phyloP scores from a whole-genome alignment of 1,140 invertebrate genomes.

The Drosophila guanche region DNA sequence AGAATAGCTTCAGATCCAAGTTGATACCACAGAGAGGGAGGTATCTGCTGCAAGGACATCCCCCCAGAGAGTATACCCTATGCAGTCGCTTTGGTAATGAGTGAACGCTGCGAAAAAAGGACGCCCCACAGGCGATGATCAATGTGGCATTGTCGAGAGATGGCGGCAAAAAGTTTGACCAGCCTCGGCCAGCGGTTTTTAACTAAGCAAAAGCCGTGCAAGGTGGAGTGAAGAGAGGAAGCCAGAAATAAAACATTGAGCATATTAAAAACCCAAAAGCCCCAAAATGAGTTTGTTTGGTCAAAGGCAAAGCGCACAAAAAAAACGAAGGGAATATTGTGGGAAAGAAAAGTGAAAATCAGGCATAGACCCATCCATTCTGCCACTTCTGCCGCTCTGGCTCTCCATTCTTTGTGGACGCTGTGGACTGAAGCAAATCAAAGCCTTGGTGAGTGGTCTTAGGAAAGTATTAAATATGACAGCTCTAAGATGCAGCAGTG shows the following conservation, averaged over 20 bases:
- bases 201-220: slow-evolving; percentile 15
- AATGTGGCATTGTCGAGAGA: slow-evolving; percentile 24
- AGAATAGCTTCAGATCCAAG: too few relatives aligned
- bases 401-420: slow-evolving; percentile 17
- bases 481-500: slow-evolving; percentile 4
- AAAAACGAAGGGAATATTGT: too few relatives aligned
- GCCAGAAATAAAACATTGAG: slow-evolving; percentile 54
- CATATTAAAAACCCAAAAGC: slow-evolving; percentile 52
- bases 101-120: background rate
- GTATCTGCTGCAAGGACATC: too few relatives aligned
- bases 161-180: slow-evolving; percentile 6
- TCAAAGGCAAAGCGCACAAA: background rate
- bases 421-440: slow-evolving; percentile 37
- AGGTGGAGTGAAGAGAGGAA: background rate
- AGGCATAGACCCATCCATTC: slow-evolving; percentile 8
- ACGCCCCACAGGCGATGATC: slow-evolving; percentile 28
- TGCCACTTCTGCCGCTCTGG: background rate
- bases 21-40: too few relatives aligned
- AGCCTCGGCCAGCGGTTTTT: background rate
- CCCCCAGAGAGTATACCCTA: too few relatives aligned
- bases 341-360: slow-evolving; percentile 51
- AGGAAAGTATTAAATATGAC: slow-evolving; percentile 40
- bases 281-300: slow-evolving; percentile 43
- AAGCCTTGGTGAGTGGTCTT: slow-evolving; percentile 35
- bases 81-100: too few relatives aligned